Evolutionary conservation across 2,888 invertebrate species (phyloP).

Genomic region (Heliconius sara): DNA sequence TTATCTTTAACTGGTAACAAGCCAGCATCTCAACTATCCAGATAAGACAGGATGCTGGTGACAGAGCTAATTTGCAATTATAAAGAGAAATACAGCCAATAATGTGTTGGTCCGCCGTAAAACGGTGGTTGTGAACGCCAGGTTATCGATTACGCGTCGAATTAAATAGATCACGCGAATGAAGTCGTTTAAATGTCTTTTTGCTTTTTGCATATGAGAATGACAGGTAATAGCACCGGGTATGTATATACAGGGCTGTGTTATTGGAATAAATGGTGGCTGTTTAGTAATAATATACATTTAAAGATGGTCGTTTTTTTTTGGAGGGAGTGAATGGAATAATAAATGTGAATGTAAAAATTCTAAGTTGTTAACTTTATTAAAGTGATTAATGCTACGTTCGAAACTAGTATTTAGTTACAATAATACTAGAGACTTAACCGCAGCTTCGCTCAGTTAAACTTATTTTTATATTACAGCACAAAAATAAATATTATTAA

Average conservation of each 20-base stretch:
- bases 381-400: background rate
- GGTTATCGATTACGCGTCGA: conserved; percentile 20
- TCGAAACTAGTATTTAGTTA: too few species aligned
- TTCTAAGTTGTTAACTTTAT: background rate
- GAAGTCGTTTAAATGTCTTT: background rate
- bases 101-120: conserved; percentile 18
- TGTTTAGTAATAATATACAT: conserved; percentile 1
- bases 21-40: conserved; percentile 20
- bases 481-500: too few species aligned
- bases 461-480: too few species aligned
- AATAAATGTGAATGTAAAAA: background rate
- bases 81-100: conserved; percentile 24
- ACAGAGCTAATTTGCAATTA: conserved; percentile 36
- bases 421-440: too few species aligned
- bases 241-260: background rate
- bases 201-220: background rate
- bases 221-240: conserved; percentile 1
- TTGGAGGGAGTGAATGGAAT: background rate
- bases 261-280: background rate
- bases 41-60: conserved; percentile 39
- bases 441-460: too few species aligned
- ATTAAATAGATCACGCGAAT: conserved; percentile 20
- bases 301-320: background rate
- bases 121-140: conserved; percentile 19
- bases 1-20: conserved; percentile 36